Conservation (phyloP, 1,140 invertebrate species). For the Papilio helenus region DNA sequence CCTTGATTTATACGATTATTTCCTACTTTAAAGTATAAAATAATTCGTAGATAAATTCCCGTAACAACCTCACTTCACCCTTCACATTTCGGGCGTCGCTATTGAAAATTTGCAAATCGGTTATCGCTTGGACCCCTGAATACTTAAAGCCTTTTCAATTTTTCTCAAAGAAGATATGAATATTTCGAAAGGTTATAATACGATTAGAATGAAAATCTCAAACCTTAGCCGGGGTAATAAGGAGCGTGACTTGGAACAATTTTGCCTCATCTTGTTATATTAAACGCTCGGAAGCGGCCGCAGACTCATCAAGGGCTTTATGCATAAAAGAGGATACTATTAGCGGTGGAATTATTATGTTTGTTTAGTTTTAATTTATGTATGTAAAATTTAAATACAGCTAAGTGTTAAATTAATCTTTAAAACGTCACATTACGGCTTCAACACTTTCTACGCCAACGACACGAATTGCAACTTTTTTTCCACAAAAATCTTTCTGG, state of each 20-base stretch:
- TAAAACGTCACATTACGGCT: too few species aligned
- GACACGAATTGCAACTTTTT: too few species aligned
- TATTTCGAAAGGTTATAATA: constrained; percentile 70
- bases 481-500: too few species aligned
- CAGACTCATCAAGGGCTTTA: constrained; percentile 46
- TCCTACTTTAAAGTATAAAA: background rate
- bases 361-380: background rate
- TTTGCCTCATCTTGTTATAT: constrained; percentile 67
- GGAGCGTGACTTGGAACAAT: constrained; percentile 70
- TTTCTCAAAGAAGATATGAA: constrained; percentile 61
- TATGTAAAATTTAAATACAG: background rate
- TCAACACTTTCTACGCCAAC: too few species aligned
- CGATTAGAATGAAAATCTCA: constrained; percentile 74
- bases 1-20: constrained; percentile 11
- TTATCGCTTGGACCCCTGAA: constrained; percentile 37
- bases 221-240: constrained; percentile 68
- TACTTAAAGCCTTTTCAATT: constrained; percentile 55
- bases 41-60: background rate
- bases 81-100: background rate
- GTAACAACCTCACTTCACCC: background rate
- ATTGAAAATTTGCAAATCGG: constrained; percentile 49
- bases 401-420: too few species aligned
- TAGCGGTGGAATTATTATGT: constrained; percentile 39
- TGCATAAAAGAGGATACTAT: constrained; percentile 34
- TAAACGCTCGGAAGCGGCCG: constrained; percentile 54